Conservation (phyloP, 1,140 invertebrate species). For the Trichonephila clavipes region DNA sequence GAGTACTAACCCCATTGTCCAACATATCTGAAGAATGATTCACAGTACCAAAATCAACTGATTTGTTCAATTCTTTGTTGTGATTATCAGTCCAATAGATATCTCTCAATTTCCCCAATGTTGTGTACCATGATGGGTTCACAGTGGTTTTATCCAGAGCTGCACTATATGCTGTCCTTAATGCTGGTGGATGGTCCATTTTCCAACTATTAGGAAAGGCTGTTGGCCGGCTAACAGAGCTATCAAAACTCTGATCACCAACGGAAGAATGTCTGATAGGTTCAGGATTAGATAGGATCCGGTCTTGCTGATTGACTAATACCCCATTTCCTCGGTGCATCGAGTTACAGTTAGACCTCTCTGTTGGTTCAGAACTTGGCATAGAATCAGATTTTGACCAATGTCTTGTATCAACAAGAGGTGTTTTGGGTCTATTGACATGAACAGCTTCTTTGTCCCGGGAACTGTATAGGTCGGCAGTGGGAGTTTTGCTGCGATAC, state of each 20-base stretch:
- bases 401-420: slow-evolving; percentile 88
- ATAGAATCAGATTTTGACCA: slow-evolving; percentile 65
- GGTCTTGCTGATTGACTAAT: neutral
- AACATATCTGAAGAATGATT: slow-evolving; percentile 47
- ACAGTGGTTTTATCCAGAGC: slow-evolving; percentile 67
- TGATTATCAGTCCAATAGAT: slow-evolving; percentile 70
- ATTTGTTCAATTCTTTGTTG: slow-evolving; percentile 67
- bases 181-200: slow-evolving; percentile 47
- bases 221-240: slow-evolving; percentile 25
- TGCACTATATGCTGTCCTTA: slow-evolving; percentile 72
- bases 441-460: slow-evolving; percentile 84
- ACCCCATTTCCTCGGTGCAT: slow-evolving; percentile 26
- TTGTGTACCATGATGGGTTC: slow-evolving; percentile 72
- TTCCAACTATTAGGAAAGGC: slow-evolving; percentile 59
- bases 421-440: slow-evolving; percentile 88
- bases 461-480: slow-evolving; percentile 91
- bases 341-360: slow-evolving; percentile 17
- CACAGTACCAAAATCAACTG: slow-evolving; percentile 27
- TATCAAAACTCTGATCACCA: slow-evolving; percentile 15
- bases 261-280: slow-evolving; percentile 13
- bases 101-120: slow-evolving; percentile 70
- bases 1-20: slow-evolving; percentile 4
- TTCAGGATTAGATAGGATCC: slow-evolving; percentile 1
- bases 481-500: slow-evolving; percentile 92
- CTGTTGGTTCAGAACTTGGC: slow-evolving; percentile 49